phyloP scores from a whole-genome alignment of 2,113 vertebrate genomes.

The Myanophis thanlyinensis region DNA sequence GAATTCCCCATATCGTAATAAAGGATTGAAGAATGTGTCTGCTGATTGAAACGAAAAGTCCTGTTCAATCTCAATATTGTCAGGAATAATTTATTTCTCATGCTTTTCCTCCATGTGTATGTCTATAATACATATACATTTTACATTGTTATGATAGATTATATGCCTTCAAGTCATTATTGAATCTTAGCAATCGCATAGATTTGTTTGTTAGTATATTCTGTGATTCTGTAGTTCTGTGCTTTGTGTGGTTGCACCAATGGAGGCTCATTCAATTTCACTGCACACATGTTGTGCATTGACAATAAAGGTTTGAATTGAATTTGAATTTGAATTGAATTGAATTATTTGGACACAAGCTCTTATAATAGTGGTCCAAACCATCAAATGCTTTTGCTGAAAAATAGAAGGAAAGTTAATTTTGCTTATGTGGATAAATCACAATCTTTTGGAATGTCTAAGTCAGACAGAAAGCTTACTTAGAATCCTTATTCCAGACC shows the following conservation, averaged over 20 bases:
- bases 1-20: background rate
- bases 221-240: no score
- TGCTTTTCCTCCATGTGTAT: background rate
- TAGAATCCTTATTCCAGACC: background rate
- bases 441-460: background rate
- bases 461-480: background rate
- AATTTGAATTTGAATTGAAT: no score
- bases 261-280: no score
- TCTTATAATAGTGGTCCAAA: background rate
- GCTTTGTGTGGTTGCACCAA: no score
- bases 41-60: background rate
- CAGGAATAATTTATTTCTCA: background rate
- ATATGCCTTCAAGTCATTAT: background rate
- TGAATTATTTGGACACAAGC: background rate
- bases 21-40: background rate
- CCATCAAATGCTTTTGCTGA: background rate
- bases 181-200: background rate
- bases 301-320: no score
- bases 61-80: background rate
- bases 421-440: background rate
- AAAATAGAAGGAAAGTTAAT: background rate
- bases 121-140: background rate
- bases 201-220: background rate
- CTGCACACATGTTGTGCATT: no score
- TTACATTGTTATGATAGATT: background rate